phyloP scores from a whole-genome alignment of 2,797 vertebrate species.

The Acestrorhynchus altus region DNA sequence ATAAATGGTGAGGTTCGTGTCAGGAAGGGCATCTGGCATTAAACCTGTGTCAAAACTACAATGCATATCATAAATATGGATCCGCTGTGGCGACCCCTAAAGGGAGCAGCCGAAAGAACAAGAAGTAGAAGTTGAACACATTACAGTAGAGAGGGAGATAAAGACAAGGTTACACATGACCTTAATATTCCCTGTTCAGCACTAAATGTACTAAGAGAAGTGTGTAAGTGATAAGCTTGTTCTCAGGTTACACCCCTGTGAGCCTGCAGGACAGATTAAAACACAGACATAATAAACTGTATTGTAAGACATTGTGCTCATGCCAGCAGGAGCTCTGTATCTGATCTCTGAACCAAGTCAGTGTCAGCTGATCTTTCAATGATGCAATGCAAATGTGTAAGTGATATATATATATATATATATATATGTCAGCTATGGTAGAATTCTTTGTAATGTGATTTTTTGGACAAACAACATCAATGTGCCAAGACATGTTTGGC shows the following conservation, averaged over 20 bases:
- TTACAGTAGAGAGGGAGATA: background rate
- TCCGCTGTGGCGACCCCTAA: too few species aligned
- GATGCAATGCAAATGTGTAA: background rate
- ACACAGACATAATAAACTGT: background rate
- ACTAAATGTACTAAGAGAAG: background rate
- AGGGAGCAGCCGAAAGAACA: too few species aligned
- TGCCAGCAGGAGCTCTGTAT: background rate
- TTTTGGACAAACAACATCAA: too few species aligned
- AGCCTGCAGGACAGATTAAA: background rate
- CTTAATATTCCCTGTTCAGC: background rate
- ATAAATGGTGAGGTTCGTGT: too few species aligned
- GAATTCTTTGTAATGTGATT: too few species aligned
- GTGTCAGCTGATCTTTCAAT: background rate
- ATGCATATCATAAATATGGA: too few species aligned
- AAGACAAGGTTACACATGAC: background rate
- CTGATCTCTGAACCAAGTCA: constrained; percentile 5
- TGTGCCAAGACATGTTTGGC: too few species aligned
- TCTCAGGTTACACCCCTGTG: background rate
- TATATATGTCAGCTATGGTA: background rate
- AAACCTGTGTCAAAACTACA: too few species aligned
- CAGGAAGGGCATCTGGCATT: too few species aligned
- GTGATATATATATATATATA: too few species aligned
- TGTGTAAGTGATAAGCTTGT: background rate
- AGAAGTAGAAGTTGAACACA: too few species aligned
- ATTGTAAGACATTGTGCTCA: background rate